Conservation (phyloP, 2,797 vertebrate species). For the Diceros bicornis region DNA sequence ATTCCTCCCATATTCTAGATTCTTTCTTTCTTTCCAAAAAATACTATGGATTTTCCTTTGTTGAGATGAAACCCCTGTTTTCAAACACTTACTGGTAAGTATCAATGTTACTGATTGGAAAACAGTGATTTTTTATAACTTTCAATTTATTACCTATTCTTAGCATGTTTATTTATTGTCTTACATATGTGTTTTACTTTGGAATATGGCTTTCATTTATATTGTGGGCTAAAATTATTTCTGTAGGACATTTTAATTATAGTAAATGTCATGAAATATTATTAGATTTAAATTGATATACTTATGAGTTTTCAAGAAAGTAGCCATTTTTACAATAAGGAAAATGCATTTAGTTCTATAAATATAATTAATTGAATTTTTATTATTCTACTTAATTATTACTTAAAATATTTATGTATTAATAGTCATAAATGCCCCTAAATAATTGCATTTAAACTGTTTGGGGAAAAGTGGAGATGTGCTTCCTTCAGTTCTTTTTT, state of each 20-base stretch:
- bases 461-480: not conserved
- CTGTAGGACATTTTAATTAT: not conserved
- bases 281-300: conserved; percentile 34
- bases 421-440: not conserved
- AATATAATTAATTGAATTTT: conserved; percentile 18
- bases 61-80: conserved; percentile 32
- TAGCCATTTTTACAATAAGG: not conserved
- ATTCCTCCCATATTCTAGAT: not conserved
- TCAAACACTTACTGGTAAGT: not conserved
- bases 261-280: conserved; percentile 45
- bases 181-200: not conserved
- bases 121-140: conserved; percentile 18
- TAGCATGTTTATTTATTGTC: not conserved
- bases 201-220: conserved; percentile 4
- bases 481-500: conserved; percentile 43
- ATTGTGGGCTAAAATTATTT: conserved; percentile 7
- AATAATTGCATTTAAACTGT: not conserved
- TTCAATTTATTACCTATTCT: not conserved
- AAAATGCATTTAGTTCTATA: conserved; percentile 29
- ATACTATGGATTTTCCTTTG: not conserved
- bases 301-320: not conserved
- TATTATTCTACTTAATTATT: conserved; percentile 19
- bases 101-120: not conserved
- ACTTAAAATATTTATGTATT: conserved; percentile 35
- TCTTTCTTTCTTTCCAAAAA: not conserved